Conservation (phyloP, 2,113 vertebrate species). For the Promerops cafer region DNA sequence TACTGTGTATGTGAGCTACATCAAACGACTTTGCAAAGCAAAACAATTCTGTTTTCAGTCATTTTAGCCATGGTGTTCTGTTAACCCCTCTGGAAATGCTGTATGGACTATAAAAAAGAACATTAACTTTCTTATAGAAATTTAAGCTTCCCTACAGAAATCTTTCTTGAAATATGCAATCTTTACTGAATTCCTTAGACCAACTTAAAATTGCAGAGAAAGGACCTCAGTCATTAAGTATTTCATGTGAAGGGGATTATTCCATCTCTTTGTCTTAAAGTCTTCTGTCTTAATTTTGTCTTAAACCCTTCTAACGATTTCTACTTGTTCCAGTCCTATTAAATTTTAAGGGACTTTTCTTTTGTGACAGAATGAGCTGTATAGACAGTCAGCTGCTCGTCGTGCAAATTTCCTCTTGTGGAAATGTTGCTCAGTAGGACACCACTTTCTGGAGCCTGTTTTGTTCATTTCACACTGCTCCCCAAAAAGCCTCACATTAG, state of each 20-base stretch:
- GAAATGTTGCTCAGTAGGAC: slow-evolving; percentile 1
- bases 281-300: neutral
- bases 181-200: neutral
- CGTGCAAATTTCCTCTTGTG: neutral
- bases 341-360: neutral
- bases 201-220: neutral
- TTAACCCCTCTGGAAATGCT: neutral
- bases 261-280: neutral
- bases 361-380: neutral
- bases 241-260: neutral
- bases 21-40: neutral
- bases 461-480: neutral
- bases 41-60: neutral
- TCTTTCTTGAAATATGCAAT: neutral
- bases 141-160: neutral
- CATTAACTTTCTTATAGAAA: neutral
- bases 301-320: neutral
- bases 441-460: neutral
- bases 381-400: neutral
- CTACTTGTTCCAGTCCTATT: neutral
- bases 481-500: neutral
- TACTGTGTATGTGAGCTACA: neutral
- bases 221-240: neutral
- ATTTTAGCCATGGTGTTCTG: neutral
- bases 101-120: neutral